A percentile compares a stretch with the other conserved stretches of the same genome.
These are phyloP conservation scores for Dexiosoma caninum DNA, from an alignment of 2,888 invertebrate genomes.

Conservation along the genomic window DNA sequence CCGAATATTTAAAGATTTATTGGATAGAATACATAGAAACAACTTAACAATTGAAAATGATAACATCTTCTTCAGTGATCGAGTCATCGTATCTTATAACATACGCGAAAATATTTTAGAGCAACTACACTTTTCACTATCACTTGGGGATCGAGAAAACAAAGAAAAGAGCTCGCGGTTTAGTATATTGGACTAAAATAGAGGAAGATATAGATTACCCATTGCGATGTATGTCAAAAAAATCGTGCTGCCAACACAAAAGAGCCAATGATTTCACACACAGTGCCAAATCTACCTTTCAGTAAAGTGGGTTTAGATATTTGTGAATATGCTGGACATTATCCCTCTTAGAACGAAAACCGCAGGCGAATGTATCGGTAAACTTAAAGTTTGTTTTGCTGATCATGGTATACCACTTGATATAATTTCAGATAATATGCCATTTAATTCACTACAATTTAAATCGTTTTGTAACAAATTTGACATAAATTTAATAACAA, in stretches of 20 bases:
- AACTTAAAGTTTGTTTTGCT: conserved; percentile 55
- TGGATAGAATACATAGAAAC: conserved; percentile 65
- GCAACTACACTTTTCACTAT: conserved; percentile 64
- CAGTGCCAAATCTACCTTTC: conserved; percentile 22
- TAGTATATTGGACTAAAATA: conserved; percentile 67
- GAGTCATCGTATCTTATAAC: conserved; percentile 48
- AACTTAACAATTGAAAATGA: conserved; percentile 63
- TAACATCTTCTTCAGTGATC: conserved; percentile 28
- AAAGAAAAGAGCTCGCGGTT: conserved; percentile 63
- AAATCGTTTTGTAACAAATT: conserved; percentile 38
- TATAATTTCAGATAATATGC: conserved; percentile 54
- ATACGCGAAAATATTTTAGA: neutral
- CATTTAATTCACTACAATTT: conserved; percentile 48
- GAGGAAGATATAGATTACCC: conserved; percentile 59
- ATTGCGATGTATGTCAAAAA: conserved; percentile 48
- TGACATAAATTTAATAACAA: conserved; percentile 47
- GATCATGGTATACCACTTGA: conserved; percentile 57
- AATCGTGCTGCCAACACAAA: conserved; percentile 48
- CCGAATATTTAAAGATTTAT: conserved; percentile 59
- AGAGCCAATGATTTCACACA: conserved; percentile 51
- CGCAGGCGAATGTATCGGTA: conserved; percentile 48
- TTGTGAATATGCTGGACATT: conserved; percentile 56
- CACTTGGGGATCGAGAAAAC: conserved; percentile 66
- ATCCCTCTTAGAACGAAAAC: conserved; percentile 59
- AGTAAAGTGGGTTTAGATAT: conserved; percentile 28